Evolutionary conservation across 2,888 invertebrate genomes (phyloP).

Genomic region (Spicauda simplicius): DNA sequence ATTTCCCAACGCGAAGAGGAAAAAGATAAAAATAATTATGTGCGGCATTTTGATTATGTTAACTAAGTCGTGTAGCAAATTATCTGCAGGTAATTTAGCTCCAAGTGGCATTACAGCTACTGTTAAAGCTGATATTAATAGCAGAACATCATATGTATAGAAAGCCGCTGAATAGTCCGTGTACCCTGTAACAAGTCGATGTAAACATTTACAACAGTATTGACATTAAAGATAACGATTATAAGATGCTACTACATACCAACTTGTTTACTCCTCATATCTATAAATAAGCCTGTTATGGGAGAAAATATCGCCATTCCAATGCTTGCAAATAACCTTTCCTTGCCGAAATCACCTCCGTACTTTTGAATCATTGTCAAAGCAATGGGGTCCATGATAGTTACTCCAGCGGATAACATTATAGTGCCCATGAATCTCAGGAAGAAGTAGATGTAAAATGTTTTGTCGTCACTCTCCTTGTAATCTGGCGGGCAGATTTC

Average conservation of each 20-base stretch:
- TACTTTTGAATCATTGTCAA: slow-evolving; percentile 93
- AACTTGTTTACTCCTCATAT: slow-evolving; percentile 87
- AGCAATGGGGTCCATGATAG: slow-evolving; percentile 95
- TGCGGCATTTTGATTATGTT: slow-evolving; percentile 91
- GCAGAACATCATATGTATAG: slow-evolving; percentile 90
- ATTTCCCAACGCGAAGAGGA: slow-evolving; percentile 92
- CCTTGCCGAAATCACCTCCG: slow-evolving; percentile 92
- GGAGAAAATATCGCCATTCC: slow-evolving; percentile 94
- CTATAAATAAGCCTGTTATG: slow-evolving; percentile 91
- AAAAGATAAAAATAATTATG: slow-evolving; percentile 91
- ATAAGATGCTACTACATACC: slow-evolving; percentile 71
- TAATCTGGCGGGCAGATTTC: slow-evolving; percentile 92
- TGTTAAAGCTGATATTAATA: slow-evolving; percentile 89
- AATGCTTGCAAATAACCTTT: slow-evolving; percentile 91
- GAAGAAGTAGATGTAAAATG: slow-evolving; percentile 93
- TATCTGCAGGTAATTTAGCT: slow-evolving; percentile 90
- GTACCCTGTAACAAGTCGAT: slow-evolving; percentile 85
- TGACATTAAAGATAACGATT: slow-evolving; percentile 75
- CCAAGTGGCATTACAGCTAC: slow-evolving; percentile 92
- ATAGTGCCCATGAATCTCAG: slow-evolving; percentile 92
- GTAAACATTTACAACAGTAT: slow-evolving; percentile 65
- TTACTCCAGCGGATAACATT: slow-evolving; percentile 93
- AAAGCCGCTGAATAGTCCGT: slow-evolving; percentile 96
- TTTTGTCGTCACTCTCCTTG: slow-evolving; percentile 90
- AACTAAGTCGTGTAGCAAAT: slow-evolving; percentile 90